Evolutionary conservation across 2,797 vertebrate genomes (phyloP).

Genomic region (Mus spretus): DNA sequence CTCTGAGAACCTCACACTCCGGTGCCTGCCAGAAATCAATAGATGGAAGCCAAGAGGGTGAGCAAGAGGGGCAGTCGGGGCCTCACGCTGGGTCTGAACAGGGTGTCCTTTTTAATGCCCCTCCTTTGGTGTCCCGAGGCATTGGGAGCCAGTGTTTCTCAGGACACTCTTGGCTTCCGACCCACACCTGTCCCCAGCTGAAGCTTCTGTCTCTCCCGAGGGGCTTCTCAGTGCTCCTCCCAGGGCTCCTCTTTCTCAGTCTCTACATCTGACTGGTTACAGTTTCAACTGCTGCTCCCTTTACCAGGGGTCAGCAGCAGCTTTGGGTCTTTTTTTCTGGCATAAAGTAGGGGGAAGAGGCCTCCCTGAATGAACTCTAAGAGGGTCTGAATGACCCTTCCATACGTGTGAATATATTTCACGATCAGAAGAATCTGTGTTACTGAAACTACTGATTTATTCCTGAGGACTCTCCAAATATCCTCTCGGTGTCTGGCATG

Average conservation of each 20-base stretch:
- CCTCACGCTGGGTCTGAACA: not conserved
- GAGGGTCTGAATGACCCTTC: not conserved
- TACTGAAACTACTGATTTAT: not conserved
- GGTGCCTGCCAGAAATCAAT: constrained; percentile 88
- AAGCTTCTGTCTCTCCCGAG: not conserved
- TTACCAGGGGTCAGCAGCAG: not conserved
- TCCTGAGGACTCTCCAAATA: not conserved
- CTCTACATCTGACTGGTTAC: not conserved
- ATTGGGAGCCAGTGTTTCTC: not conserved
- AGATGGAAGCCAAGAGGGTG: not conserved
- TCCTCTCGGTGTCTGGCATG: not conserved
- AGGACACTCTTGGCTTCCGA: not conserved
- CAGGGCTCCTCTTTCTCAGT: too few relatives aligned
- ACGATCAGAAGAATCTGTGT: not conserved
- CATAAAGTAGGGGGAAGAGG: rapidly evolving
- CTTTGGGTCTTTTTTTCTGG: constrained; percentile 20
- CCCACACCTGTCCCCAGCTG: not conserved
- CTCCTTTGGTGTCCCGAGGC: not conserved
- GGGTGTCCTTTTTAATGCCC: not conserved
- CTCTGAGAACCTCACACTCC: constrained; percentile 89
- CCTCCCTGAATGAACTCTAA: not conserved
- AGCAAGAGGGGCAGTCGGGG: not conserved
- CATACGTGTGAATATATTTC: not conserved
- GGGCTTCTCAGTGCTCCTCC: not conserved
- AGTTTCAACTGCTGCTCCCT: not conserved